These are phyloP conservation scores for Eutrigla gurnardus DNA, from an alignment of 2,797 vertebrate species.

Conservation along the genomic window DNA sequence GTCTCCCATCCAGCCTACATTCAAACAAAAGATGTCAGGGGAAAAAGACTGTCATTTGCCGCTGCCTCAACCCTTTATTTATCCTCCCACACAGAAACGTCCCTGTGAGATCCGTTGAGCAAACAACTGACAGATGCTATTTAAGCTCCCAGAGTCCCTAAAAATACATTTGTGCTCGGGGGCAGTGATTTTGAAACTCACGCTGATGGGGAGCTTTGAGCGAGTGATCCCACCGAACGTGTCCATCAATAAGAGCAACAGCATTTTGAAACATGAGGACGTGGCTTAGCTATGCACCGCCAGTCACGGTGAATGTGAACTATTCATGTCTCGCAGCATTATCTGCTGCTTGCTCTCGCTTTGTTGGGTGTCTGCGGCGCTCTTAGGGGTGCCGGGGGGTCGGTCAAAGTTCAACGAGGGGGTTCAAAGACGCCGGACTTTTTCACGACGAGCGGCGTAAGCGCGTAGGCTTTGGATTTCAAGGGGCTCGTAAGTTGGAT, in stretches of 20 bases:
- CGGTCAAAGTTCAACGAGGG: conserved; percentile 64
- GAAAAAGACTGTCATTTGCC: conserved; percentile 67
- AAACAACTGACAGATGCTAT: conserved; percentile 64
- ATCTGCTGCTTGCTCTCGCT: conserved; percentile 50
- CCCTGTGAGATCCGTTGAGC: conserved; percentile 53
- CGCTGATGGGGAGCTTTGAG: conserved; percentile 49
- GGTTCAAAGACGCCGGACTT: conserved; percentile 52
- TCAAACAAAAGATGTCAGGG: conserved; percentile 57
- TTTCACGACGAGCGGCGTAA: conserved; percentile 40
- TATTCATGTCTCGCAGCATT: conserved; percentile 72
- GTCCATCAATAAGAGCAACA: conserved; percentile 69
- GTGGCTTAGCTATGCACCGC: conserved; percentile 63
- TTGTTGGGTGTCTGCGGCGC: conserved; percentile 54
- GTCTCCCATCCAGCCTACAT: conserved; percentile 35
- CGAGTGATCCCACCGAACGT: conserved; percentile 50
- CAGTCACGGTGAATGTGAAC: conserved; percentile 70
- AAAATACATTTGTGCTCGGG: conserved; percentile 63
- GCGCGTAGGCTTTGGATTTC: conserved; percentile 41
- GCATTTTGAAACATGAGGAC: conserved; percentile 71
- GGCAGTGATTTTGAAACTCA: conserved; percentile 57
- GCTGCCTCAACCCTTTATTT: conserved; percentile 60
- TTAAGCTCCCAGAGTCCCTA: conserved; percentile 61
- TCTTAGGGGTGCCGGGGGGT: conserved; percentile 33
- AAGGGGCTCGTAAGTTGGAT: conserved; percentile 37
- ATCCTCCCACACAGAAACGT: conserved; percentile 56